Evolutionary conservation across 2,888 invertebrate species (phyloP).

Genomic region (Cataglyphis rosenhaueri): DNA sequence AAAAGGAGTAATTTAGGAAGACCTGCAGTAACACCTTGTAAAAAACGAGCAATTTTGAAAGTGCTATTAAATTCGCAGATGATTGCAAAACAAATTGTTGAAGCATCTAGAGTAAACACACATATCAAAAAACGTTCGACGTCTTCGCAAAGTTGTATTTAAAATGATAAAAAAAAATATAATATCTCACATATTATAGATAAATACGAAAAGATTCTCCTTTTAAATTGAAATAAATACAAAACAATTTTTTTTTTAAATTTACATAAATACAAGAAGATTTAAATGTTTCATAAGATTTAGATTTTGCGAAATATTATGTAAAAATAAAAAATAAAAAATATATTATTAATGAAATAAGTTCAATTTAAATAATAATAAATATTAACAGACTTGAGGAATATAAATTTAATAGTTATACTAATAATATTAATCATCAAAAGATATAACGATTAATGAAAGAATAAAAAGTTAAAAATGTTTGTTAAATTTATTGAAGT

Average conservation of each 20-base stretch:
- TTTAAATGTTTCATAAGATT: background rate
- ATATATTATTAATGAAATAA: background rate
- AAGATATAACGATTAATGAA: background rate
- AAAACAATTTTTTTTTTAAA: too few relatives aligned
- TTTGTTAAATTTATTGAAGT: background rate
- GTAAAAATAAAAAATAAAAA: background rate
- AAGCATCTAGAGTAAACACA: background rate
- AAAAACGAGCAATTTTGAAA: conserved; percentile 5
- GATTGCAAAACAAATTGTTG: conserved; percentile 1
- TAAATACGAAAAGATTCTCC: background rate
- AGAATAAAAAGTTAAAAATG: background rate
- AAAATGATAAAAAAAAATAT: background rate
- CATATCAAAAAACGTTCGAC: background rate
- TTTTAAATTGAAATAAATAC: too few relatives aligned
- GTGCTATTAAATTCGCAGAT: background rate
- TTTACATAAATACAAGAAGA: background rate
- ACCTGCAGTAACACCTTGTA: conserved; percentile 4
- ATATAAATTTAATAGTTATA: background rate
- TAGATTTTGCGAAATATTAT: background rate
- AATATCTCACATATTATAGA: background rate
- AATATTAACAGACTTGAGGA: background rate
- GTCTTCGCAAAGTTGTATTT: background rate
- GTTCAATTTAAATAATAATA: background rate
- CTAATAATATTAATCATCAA: background rate
- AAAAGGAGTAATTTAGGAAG: background rate